A percentile compares a stretch with the other conserved stretches of the same genome.
Conservation (phyloP, 2,113 vertebrate genomes). For the Ornithorhynchus anatinus region DNA sequence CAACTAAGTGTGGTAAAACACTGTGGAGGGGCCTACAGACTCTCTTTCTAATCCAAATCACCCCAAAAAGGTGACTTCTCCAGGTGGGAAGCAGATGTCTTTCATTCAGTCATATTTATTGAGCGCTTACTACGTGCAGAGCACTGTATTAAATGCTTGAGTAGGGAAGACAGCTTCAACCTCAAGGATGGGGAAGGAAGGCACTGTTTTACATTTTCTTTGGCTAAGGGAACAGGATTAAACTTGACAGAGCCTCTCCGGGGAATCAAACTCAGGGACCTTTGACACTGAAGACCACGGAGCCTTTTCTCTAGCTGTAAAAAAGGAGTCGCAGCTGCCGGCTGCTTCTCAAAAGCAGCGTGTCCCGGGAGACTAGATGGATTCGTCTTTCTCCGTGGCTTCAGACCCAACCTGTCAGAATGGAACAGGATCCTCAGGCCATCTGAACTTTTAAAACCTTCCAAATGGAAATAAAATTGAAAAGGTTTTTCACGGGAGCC, state of each 20-base stretch:
- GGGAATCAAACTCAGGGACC: neutral
- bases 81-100: no score
- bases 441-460: neutral
- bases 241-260: neutral
- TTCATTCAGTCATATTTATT: no score
- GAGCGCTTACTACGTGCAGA: no score
- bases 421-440: neutral
- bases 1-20: no score
- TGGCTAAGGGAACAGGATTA: neutral
- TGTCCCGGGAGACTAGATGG: neutral
- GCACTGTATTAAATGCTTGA: no score
- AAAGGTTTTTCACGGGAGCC: constrained; percentile 6
- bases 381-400: neutral
- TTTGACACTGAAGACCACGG: neutral
- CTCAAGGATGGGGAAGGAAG: no score
- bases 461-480: neutral
- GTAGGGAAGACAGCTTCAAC: no score
- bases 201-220: no score
- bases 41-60: no score
- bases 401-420: neutral
- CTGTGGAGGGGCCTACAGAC: no score
- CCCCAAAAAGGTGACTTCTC: no score
- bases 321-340: neutral
- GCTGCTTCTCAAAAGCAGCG: neutral
- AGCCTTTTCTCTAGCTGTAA: neutral